These are phyloP conservation scores for Sinonovacula constricta DNA, from an alignment of 1,140 invertebrate species.

Conservation along the genomic window DNA sequence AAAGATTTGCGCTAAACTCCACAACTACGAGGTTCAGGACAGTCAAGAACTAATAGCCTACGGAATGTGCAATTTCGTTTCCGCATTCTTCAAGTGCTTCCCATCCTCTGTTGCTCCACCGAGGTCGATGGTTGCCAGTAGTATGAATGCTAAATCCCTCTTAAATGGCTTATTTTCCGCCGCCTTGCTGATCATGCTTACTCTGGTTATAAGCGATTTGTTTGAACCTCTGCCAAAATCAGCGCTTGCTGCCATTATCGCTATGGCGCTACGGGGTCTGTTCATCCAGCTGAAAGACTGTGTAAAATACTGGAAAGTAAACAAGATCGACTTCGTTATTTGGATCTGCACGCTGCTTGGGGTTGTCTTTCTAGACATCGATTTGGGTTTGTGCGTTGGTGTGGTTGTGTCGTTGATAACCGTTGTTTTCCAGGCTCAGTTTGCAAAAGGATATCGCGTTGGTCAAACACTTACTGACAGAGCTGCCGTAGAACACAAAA, in stretches of 20 bases:
- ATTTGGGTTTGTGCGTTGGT: conserved; percentile 73
- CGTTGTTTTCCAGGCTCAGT: conserved; percentile 75
- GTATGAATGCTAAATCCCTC: conserved; percentile 70
- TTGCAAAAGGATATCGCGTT: conserved; percentile 67
- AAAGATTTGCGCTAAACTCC: conserved; percentile 79
- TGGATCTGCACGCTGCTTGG: conserved; percentile 74
- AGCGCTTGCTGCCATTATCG: conserved; percentile 75
- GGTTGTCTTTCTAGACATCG: conserved; percentile 74
- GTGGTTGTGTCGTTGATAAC: conserved; percentile 71
- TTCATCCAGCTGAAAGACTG: conserved; percentile 73
- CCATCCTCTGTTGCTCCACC: conserved; percentile 89
- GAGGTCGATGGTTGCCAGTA: conserved; percentile 83
- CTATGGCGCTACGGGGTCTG: conserved; percentile 73
- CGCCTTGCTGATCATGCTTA: conserved; percentile 79
- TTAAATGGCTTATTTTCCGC: conserved; percentile 76
- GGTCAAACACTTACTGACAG: conserved; percentile 65
- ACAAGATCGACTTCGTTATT: conserved; percentile 76
- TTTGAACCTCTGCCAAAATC: conserved; percentile 78
- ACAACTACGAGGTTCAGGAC: conserved; percentile 79
- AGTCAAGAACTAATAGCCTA: conserved; percentile 81
- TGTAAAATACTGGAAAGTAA: conserved; percentile 72
- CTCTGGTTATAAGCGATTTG: conserved; percentile 78
- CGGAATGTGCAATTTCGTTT: conserved; percentile 79
- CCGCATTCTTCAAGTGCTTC: conserved; percentile 80
- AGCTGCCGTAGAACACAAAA: conserved; percentile 61